Conservation (phyloP, 2,113 vertebrate species). For the Mastomys natalensis region DNA sequence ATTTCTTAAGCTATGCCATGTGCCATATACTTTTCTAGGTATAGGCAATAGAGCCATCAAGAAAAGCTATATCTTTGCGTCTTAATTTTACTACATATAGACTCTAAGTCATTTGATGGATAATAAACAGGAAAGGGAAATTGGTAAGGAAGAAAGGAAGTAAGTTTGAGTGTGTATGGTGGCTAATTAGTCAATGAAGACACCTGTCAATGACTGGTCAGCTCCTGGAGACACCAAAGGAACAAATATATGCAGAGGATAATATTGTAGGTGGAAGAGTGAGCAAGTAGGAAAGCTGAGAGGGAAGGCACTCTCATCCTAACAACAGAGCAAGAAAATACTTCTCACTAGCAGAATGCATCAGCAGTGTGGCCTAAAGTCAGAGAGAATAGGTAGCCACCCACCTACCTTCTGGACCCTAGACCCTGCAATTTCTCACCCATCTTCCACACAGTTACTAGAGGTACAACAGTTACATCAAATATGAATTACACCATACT, state of each 20-base stretch:
- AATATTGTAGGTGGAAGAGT: neutral
- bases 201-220: neutral
- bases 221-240: neutral
- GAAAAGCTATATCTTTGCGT: neutral
- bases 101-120: neutral
- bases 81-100: neutral
- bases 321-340: neutral
- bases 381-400: neutral
- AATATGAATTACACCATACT: neutral
- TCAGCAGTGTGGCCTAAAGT: neutral
- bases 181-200: neutral
- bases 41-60: neutral
- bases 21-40: neutral
- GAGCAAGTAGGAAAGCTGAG: neutral
- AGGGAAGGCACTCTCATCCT: neutral
- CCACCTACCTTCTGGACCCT: neutral
- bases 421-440: neutral
- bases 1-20: neutral
- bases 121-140: neutral
- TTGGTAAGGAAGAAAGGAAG: neutral
- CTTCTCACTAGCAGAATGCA: neutral
- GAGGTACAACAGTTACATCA: neutral
- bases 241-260: neutral
- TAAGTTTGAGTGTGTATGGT: neutral
- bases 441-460: neutral